phyloP scores from a whole-genome alignment of 2,888 invertebrate species.

The Gnatocerus cornutus region DNA sequence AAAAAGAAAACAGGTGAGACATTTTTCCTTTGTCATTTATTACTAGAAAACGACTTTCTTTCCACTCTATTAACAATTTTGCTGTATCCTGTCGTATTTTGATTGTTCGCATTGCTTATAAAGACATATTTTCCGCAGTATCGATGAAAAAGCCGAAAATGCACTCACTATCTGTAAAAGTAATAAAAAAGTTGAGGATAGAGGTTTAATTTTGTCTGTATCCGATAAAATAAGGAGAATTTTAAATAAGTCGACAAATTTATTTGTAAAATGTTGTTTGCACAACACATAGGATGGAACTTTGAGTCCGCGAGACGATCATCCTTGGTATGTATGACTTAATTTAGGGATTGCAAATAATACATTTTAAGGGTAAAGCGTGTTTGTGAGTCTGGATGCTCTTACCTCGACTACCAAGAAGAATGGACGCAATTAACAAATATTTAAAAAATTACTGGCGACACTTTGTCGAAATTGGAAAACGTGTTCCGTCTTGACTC shows the following conservation, averaged over 20 bases:
- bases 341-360: conserved; percentile 56
- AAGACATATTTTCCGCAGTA: conserved; percentile 65
- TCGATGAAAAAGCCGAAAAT: conserved; percentile 58
- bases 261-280: conserved; percentile 55
- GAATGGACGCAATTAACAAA: conserved; percentile 24
- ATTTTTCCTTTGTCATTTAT: conserved; percentile 38
- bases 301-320: conserved; percentile 49
- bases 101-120: conserved; percentile 45
- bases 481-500: conserved; percentile 39
- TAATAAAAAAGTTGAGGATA: conserved; percentile 56
- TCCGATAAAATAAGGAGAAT: conserved; percentile 57
- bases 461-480: conserved; percentile 12
- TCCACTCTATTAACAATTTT: conserved; percentile 24
- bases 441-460: conserved; percentile 9
- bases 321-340: conserved; percentile 57
- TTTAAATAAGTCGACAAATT: conserved; percentile 58
- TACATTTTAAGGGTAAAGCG: conserved; percentile 50
- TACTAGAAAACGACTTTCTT: conserved; percentile 18
- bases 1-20: conserved; percentile 54
- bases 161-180: conserved; percentile 32
- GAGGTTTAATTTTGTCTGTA: conserved; percentile 57
- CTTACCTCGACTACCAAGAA: neutral
- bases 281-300: conserved; percentile 57
- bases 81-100: conserved; percentile 41
- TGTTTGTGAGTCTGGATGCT: conserved; percentile 53